A percentile compares a stretch with the other conserved stretches of the same genome.
Conservation (phyloP, 1,140 invertebrate species). For the Rhynchophorus ferrugineus region DNA sequence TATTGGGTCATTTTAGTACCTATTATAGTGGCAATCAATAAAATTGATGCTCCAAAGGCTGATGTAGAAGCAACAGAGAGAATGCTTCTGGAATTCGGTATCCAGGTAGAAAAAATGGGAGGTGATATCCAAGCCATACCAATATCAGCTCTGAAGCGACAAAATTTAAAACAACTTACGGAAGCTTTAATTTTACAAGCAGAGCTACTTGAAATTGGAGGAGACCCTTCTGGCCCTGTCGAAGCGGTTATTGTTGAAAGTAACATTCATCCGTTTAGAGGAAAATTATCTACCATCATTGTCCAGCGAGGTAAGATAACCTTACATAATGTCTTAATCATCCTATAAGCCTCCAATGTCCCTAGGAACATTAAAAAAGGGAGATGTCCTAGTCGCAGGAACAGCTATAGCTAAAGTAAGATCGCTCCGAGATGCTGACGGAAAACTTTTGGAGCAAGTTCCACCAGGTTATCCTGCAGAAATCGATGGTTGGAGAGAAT, state of each 20-base stretch:
- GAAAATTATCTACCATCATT: slow-evolving; percentile 81
- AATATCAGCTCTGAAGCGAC: slow-evolving; percentile 83
- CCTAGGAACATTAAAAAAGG: slow-evolving; percentile 69
- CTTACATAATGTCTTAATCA: neutral
- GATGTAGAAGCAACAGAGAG: slow-evolving; percentile 71
- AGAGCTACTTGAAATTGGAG: slow-evolving; percentile 79
- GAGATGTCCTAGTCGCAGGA: slow-evolving; percentile 76
- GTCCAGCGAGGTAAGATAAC: slow-evolving; percentile 62
- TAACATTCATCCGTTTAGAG: slow-evolving; percentile 60
- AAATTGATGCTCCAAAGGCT: slow-evolving; percentile 88
- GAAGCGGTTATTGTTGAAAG: slow-evolving; percentile 91
- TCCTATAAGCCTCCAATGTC: neutral
- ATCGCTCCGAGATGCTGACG: slow-evolving; percentile 75
- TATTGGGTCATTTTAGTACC: slow-evolving; percentile 60
- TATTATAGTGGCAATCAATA: slow-evolving; percentile 97
- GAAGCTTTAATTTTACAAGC: slow-evolving; percentile 83
- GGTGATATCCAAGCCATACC: slow-evolving; percentile 89
- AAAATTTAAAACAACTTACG: slow-evolving; percentile 69
- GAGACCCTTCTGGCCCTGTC: slow-evolving; percentile 72
- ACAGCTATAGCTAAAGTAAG: slow-evolving; percentile 77
- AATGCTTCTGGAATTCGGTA: slow-evolving; percentile 66
- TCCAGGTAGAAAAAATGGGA: slow-evolving; percentile 81
- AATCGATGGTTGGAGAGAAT: slow-evolving; percentile 79
- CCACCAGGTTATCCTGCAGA: slow-evolving; percentile 77
- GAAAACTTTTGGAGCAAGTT: slow-evolving; percentile 57